Percentiles rank a stretch among this genome's conserved stretches.
Evolutionary conservation across 1,140 invertebrate species (phyloP).

Genomic region (Caenorhabditis brenneri): DNA sequence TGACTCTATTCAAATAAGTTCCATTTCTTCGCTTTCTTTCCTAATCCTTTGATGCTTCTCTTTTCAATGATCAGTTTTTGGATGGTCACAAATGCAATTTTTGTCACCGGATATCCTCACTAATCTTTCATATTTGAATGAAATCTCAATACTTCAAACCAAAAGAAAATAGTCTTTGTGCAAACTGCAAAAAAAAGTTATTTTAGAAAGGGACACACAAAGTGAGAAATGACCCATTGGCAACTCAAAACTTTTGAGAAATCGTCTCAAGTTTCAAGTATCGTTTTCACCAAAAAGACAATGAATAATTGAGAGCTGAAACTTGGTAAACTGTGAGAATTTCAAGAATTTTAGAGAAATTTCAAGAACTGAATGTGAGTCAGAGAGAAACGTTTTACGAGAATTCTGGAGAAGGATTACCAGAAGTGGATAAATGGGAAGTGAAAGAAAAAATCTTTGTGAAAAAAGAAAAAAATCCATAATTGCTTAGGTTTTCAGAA

Average conservation of each 20-base stretch:
- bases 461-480: neutral
- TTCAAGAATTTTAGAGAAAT: neutral
- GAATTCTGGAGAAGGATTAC: slow-evolving; percentile 25
- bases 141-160: neutral
- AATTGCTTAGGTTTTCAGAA: no score
- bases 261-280: slow-evolving; percentile 40
- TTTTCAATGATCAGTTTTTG: slow-evolving; percentile 3
- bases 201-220: neutral
- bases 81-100: neutral
- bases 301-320: slow-evolving; percentile 32
- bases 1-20: neutral
- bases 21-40: neutral
- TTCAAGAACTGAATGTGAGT: neutral
- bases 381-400: neutral
- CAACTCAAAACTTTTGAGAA: slow-evolving; percentile 31
- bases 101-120: neutral
- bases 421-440: neutral
- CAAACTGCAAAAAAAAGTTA: neutral
- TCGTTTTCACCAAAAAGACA: slow-evolving; percentile 32
- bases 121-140: neutral
- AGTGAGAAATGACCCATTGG: slow-evolving; percentile 33
- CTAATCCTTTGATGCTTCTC: neutral
- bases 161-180: neutral
- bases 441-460: neutral
- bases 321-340: slow-evolving; percentile 24